Conservation (phyloP, 2,113 vertebrate species). For the Syngnathoides biaculeatus region DNA sequence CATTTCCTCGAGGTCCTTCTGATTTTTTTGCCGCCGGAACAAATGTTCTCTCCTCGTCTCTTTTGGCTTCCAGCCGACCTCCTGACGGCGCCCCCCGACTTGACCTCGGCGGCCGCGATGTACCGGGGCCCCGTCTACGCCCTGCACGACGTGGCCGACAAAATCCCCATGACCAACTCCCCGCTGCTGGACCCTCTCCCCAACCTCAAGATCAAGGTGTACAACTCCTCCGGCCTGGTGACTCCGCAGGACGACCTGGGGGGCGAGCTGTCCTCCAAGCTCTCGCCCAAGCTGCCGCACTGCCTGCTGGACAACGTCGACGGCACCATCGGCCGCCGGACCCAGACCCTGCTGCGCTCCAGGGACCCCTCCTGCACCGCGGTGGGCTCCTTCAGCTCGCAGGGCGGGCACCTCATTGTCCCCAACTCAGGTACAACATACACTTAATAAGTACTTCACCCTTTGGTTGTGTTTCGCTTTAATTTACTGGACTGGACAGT, state of each 20-base stretch:
- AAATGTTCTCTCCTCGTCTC: slow-evolving; percentile 1
- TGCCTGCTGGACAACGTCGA: slow-evolving; percentile 85
- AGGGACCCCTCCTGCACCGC: slow-evolving; percentile 89
- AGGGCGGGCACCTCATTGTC: slow-evolving; percentile 92
- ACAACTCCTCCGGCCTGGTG: slow-evolving; percentile 87
- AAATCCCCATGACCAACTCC: slow-evolving; percentile 98
- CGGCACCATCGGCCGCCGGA: slow-evolving; percentile 81
- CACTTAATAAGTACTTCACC: background rate
- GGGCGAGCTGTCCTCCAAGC: slow-evolving; percentile 85
- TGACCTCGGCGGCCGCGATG: slow-evolving; percentile 94
- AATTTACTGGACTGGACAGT: too few relatives aligned
- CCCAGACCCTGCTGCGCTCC: slow-evolving; percentile 82
- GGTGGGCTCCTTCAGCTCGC: slow-evolving; percentile 91
- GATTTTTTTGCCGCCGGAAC: slow-evolving; percentile 5
- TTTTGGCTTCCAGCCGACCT: slow-evolving; percentile 79
- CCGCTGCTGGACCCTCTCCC: slow-evolving; percentile 92
- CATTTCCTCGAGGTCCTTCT: slow-evolving; percentile 34
- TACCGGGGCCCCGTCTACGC: slow-evolving; percentile 95
- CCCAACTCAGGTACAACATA: slow-evolving; percentile 85
- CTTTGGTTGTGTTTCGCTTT: background rate
- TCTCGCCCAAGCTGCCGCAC: slow-evolving; percentile 88
- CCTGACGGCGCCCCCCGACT: slow-evolving; percentile 87
- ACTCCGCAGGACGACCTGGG: slow-evolving; percentile 91
- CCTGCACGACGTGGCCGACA: slow-evolving; percentile 92
- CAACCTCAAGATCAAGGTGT: slow-evolving; percentile 97